phyloP scores from a whole-genome alignment of 1,140 invertebrate species.

The Drosophila bocqueti region DNA sequence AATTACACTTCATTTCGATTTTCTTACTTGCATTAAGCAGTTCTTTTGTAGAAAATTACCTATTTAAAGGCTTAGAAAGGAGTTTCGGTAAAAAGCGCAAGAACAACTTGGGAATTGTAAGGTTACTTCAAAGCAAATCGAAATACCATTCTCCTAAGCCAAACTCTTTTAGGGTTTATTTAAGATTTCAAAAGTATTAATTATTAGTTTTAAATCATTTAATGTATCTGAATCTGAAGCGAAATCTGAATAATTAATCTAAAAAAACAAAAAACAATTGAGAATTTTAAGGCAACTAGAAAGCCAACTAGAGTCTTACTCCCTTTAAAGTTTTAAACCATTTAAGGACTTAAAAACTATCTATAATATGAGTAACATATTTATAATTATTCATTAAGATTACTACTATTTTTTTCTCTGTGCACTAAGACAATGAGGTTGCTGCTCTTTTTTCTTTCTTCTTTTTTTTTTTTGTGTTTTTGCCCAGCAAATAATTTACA shows the following conservation, averaged over 20 bases:
- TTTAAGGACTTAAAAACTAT: not conserved
- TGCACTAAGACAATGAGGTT: constrained; percentile 37
- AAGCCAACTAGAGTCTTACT: not conserved
- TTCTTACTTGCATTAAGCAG: not conserved
- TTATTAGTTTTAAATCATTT: not conserved
- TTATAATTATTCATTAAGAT: not conserved
- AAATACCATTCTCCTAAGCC: too few relatives aligned
- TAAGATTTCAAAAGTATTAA: not conserved
- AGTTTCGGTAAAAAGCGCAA: not conserved
- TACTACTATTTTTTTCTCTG: not conserved
- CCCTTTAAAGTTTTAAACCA: not conserved
- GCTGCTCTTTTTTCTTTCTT: constrained; percentile 15
- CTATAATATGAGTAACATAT: not conserved
- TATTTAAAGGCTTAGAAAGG: not conserved
- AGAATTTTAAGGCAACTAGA: too few relatives aligned
- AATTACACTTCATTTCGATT: not conserved
- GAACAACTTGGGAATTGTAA: not conserved
- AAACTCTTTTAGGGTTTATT: not conserved
- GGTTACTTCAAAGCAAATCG: not conserved
- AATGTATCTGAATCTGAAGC: not conserved
- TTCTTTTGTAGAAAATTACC: not conserved
- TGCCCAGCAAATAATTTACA: constrained; percentile 79
- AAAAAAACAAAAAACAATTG: too few relatives aligned
- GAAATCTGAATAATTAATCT: too few relatives aligned
- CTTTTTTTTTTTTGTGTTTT: constrained; percentile 17